Conservation (phyloP, 2,888 invertebrate species). For the Scaptomyza flava region DNA sequence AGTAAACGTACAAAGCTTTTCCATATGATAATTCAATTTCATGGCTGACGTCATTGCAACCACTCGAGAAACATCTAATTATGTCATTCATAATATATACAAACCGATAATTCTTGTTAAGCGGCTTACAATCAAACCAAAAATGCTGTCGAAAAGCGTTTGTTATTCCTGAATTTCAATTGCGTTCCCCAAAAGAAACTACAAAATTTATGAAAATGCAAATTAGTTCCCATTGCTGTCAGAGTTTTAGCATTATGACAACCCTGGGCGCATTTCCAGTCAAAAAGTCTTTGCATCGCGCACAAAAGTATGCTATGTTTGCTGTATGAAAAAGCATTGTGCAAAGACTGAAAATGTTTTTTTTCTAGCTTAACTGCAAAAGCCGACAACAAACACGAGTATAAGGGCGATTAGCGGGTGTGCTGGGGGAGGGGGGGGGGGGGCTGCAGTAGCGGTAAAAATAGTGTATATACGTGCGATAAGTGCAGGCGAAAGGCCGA, state of each 20-base stretch:
- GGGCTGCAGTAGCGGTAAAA: slow-evolving; percentile 26
- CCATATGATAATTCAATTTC: not conserved
- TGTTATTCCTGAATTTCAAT: not conserved
- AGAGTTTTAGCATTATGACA: slow-evolving; percentile 36
- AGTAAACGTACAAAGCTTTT: not conserved
- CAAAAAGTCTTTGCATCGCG: slow-evolving; percentile 29
- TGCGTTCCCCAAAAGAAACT: no score
- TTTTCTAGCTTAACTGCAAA: slow-evolving; percentile 42
- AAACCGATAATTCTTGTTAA: not conserved
- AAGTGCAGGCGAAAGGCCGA: slow-evolving; percentile 44
- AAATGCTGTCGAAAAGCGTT: not conserved
- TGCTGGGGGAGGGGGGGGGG: not conserved
- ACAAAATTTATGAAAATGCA: not conserved
- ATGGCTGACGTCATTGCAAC: not conserved
- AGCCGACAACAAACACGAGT: slow-evolving; percentile 16
- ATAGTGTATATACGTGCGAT: slow-evolving; percentile 68
- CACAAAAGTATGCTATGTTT: slow-evolving; percentile 58
- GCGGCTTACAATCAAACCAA: not conserved
- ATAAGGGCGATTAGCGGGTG: not conserved
- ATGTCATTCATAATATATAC: not conserved
- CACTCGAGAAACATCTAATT: not conserved
- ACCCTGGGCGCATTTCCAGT: slow-evolving; percentile 44
- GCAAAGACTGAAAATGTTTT: slow-evolving; percentile 42
- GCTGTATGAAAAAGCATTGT: slow-evolving; percentile 34
- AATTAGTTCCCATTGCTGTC: not conserved